Conservation (phyloP, 2,113 vertebrate genomes). For the Nothobranchius furzeri region DNA sequence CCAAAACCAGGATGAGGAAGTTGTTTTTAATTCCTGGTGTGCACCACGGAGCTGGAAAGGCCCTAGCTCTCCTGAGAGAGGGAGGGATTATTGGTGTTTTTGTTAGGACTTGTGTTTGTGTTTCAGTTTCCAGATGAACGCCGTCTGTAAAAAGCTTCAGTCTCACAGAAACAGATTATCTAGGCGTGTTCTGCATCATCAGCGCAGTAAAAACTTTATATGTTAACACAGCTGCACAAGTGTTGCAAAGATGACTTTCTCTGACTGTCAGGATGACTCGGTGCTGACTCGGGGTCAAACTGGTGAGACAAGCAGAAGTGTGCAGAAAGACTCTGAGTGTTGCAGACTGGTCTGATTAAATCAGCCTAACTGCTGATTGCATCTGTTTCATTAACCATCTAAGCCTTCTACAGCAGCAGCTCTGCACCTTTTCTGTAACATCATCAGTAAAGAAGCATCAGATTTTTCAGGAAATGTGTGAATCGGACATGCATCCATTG, state of each 20-base stretch:
- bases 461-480: background rate
- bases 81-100: background rate
- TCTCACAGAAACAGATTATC: too few species aligned
- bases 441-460: background rate
- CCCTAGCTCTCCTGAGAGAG: conserved; percentile 1
- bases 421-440: background rate
- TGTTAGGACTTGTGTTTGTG: too few species aligned
- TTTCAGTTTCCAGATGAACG: too few species aligned
- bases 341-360: background rate
- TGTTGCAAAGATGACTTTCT: too few species aligned
- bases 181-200: too few species aligned
- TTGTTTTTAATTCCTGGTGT: background rate
- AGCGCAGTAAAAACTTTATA: too few species aligned
- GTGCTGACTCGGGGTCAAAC: background rate
- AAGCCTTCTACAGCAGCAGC: background rate
- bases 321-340: background rate
- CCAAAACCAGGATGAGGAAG: fast-evolving
- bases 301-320: fast-evolving
- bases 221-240: too few species aligned
- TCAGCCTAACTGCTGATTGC: background rate
- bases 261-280: background rate
- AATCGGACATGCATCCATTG: background rate
- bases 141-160: too few species aligned
- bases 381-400: background rate
- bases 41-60: conserved; percentile 8